Percentiles rank a stretch among this genome's conserved stretches.
phyloP scores from a whole-genome alignment of 2,113 vertebrate species.

The human (Homo sapiens) region DNA sequence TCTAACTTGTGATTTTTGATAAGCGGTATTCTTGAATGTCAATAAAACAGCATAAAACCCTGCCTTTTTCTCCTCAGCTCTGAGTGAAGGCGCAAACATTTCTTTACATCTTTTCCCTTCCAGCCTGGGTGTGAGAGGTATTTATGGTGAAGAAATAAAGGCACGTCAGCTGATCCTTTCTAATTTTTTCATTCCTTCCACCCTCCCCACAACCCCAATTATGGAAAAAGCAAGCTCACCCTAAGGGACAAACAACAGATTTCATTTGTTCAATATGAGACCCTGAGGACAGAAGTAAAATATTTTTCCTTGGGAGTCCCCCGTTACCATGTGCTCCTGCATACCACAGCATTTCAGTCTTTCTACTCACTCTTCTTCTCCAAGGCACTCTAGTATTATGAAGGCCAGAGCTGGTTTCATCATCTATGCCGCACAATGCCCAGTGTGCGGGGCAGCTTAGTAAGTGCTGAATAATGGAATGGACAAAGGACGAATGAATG shows the following conservation, averaged over 20 bases:
- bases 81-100: background rate
- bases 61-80: background rate
- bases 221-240: background rate
- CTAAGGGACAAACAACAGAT: background rate
- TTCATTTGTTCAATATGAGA: background rate
- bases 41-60: conserved; percentile 14
- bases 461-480: background rate
- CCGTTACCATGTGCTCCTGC: too few species aligned
- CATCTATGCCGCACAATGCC: background rate
- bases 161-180: background rate
- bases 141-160: background rate
- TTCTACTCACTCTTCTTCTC: background rate
- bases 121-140: background rate
- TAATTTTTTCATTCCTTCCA: background rate
- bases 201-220: background rate
- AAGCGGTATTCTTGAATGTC: conserved; percentile 48
- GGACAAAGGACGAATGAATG: background rate
- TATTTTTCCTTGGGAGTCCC: background rate
- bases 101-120: background rate
- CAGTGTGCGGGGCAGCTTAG: rapidly evolving
- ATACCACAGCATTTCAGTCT: rapidly evolving
- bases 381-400: rapidly evolving
- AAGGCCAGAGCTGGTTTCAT: background rate
- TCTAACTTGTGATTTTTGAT: conserved; percentile 58
- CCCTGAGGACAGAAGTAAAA: background rate